phyloP scores from a whole-genome alignment of 1,140 invertebrate genomes.

The Penaeus indicus region DNA sequence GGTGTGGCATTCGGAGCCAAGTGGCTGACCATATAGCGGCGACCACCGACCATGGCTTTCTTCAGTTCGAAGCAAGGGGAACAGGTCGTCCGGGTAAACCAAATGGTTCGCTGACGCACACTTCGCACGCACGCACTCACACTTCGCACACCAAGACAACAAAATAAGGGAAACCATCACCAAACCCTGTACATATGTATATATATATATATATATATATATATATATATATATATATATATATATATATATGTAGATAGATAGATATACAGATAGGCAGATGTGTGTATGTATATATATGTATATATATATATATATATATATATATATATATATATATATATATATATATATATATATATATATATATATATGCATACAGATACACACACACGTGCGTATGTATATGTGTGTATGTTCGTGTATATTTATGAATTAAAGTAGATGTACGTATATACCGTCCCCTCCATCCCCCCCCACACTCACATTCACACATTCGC shows the following conservation, averaged over 20 bases:
- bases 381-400: background rate
- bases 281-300: slow-evolving; percentile 21
- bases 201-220: slow-evolving; percentile 3
- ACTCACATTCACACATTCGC: too few relatives aligned
- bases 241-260: slow-evolving; percentile 5
- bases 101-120: too few relatives aligned
- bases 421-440: background rate
- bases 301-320: slow-evolving; percentile 11
- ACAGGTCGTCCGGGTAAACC: too few relatives aligned
- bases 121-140: too few relatives aligned
- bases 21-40: too few relatives aligned
- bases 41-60: too few relatives aligned
- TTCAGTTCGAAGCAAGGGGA: too few relatives aligned
- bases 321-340: slow-evolving; percentile 12
- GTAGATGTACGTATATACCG: background rate
- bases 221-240: background rate
- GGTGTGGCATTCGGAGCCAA: too few relatives aligned
- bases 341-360: slow-evolving; percentile 26
- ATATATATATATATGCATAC: background rate
- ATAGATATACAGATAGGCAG: background rate
- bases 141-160: too few relatives aligned
- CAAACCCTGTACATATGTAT: background rate
- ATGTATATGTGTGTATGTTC: background rate
- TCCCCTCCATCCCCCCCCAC: too few relatives aligned
- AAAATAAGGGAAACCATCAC: too few relatives aligned